These are phyloP conservation scores for Eurystomus glaucurus DNA, from an alignment of 2,797 vertebrate genomes.

Conservation along the genomic window DNA sequence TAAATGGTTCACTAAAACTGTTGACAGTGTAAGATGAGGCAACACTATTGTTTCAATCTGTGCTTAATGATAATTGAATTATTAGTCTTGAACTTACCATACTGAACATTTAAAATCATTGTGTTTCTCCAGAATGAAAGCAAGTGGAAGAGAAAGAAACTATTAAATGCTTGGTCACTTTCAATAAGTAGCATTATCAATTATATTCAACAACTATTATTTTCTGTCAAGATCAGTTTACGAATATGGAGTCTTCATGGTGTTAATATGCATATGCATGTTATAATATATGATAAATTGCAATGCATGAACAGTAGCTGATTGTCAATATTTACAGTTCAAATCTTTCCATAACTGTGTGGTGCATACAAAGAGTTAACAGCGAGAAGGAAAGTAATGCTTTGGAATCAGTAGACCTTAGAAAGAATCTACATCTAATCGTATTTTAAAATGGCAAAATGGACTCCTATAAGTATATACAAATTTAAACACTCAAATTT, in stretches of 20 bases:
- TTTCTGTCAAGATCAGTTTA: constrained; percentile 63
- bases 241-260: background rate
- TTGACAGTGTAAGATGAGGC: constrained; percentile 37
- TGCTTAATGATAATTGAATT: constrained; percentile 79
- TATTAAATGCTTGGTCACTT: constrained; percentile 78
- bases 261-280: constrained; percentile 32
- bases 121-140: constrained; percentile 66
- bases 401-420: constrained; percentile 14
- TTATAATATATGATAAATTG: constrained; percentile 40
- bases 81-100: constrained; percentile 70
- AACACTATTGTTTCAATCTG: constrained; percentile 71
- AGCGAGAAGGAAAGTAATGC: background rate
- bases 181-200: constrained; percentile 69
- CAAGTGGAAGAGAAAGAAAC: constrained; percentile 57
- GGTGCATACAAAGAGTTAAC: background rate
- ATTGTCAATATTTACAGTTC: constrained; percentile 62
- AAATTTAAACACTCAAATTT: background rate
- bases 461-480: background rate
- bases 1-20: constrained; percentile 66
- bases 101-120: constrained; percentile 63
- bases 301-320: constrained; percentile 29
- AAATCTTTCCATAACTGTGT: background rate
- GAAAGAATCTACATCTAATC: background rate
- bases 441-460: background rate
- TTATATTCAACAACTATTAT: constrained; percentile 67